Base-by-base conservation (phyloP, 2,113 vertebrate genomes). In the Cyphomyrus discorhynchus region DNA sequence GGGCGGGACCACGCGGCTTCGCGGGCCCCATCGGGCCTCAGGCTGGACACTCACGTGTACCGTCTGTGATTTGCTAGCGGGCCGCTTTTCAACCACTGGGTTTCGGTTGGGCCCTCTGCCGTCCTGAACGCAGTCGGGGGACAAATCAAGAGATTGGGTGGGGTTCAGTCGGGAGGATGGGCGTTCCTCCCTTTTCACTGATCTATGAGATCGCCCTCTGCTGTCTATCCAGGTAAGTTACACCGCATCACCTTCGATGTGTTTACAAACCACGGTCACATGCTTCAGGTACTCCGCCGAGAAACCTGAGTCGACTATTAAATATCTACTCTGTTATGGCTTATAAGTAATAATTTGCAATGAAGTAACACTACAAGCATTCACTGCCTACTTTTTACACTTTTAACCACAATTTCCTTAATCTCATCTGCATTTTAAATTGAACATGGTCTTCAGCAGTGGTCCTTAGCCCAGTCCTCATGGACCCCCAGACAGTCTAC, bases 11-110 rank as follows among this genome's bases (percentile, higher is more conserved):
- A 39, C 21, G 62, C 42, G 45, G 15, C 42, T 45, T 27, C 45
- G 42, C 21, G 46, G 45, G 31, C n/a, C n/a, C 46, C 9, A 27
- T 21, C 1, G 45, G 45, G 66, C n/a, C 9, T 19, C n/a, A 0
- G 24, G 27, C 27, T 35, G 27, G 47, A 82, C 74, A 91, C 91
- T 90, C 91, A 89, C 86, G 90, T 88, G 91, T 84, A 89, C 87
- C 21, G 49, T 49, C 86, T 58, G 80, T 85, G 87, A 82, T 91
- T 50, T 46, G 80, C 45, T 87, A 90, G 46, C 50, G 87, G 52
- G 31, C 45, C 70, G 35, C 90, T 90, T 84, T 83, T 88, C 90
- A 90, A 90, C 90, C 90, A 88, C 90, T 83, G 90, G 49, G 52
- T 83, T 84, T 90, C 86, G 27, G 86, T 70, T n/a, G 83, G 24